Conservation (phyloP, 2,113 vertebrate genomes). For the Neoarius graeffei region DNA sequence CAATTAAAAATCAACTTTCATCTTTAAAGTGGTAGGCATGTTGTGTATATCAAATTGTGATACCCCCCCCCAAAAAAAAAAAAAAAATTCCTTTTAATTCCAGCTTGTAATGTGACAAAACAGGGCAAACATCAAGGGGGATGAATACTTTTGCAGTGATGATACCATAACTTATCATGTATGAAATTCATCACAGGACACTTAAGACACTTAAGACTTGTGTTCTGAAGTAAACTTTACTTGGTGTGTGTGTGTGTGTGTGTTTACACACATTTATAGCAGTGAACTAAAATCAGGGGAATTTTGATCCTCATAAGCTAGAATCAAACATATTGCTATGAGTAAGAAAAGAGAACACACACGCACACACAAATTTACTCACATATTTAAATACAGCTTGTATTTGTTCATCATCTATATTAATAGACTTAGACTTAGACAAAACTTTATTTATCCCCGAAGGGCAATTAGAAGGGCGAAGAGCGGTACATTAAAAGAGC, state of each 20-base stretch:
- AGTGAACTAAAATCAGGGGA: background rate
- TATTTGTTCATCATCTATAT: background rate
- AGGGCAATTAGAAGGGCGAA: too few species aligned
- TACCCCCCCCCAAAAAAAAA: too few species aligned
- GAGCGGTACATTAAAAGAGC: too few species aligned
- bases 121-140: too few species aligned
- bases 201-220: background rate
- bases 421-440: too few species aligned
- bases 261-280: background rate
- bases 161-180: background rate
- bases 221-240: background rate
- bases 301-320: background rate
- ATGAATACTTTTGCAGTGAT: background rate
- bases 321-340: background rate
- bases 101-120: too few species aligned
- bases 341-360: background rate
- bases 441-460: too few species aligned
- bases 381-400: background rate
- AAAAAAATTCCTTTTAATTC: too few species aligned
- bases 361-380: background rate
- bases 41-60: too few species aligned
- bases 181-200: background rate
- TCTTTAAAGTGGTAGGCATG: too few species aligned
- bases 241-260: background rate
- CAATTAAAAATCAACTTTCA: too few species aligned